A percentile compares a stretch with the other conserved stretches of the same genome.
phyloP scores from a whole-genome alignment of 2,797 vertebrate genomes.

The Acanthis flammea region DNA sequence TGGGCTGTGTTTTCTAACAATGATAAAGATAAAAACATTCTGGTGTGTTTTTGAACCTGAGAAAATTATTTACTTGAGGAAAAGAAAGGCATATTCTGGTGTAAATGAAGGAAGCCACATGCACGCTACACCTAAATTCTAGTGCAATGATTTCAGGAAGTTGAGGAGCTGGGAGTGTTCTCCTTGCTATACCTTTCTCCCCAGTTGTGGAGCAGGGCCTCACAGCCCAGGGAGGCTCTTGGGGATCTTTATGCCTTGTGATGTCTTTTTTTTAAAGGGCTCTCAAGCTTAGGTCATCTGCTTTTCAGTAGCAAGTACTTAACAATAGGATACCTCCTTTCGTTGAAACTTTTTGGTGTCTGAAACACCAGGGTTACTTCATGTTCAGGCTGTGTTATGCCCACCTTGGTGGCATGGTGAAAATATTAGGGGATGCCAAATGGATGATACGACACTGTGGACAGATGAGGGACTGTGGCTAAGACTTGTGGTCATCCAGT shows the following conservation, averaged over 20 bases:
- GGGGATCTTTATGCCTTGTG: neutral
- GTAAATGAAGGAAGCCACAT: neutral
- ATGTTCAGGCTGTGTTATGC: neutral
- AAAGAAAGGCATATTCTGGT: neutral
- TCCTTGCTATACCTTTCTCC: accelerated
- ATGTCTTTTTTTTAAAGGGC: neutral
- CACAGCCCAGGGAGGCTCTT: neutral
- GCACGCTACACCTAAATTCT: accelerated
- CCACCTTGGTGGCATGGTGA: neutral
- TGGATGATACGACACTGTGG: neutral
- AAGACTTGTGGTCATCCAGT: neutral
- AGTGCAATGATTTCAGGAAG: neutral
- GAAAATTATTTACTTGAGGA: neutral
- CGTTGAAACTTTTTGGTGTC: neutral
- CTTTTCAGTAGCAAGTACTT: neutral
- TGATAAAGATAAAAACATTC: neutral
- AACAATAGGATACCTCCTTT: neutral
- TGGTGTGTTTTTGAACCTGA: neutral
- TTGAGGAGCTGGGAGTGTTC: neutral
- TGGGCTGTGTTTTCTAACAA: neutral
- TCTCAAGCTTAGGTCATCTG: neutral
- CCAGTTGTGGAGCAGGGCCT: accelerated
- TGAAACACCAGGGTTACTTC: neutral
- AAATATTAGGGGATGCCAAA: neutral
- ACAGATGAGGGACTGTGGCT: neutral